Base-by-base conservation (phyloP, 2,113 vertebrate genomes). In the Sinocyclocheilus anophthalmus region DNA sequence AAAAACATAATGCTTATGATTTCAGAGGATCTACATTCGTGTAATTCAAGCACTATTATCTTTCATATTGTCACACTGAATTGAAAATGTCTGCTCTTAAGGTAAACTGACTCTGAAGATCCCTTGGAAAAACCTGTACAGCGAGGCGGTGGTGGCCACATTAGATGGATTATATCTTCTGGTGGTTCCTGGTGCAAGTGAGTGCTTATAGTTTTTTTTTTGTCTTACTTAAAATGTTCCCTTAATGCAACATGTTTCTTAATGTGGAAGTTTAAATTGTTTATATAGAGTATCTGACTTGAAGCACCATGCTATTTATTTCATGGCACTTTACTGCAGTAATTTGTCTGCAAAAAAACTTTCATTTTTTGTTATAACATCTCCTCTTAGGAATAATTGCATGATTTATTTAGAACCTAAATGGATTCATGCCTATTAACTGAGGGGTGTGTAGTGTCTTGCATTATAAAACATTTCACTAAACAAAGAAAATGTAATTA, bases 51-150 rank as follows among this genome's bases (percentile, higher is more conserved):
- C 0, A 1, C n/a, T 65, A 13, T 65, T 26, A 26, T 65, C n/a
- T 30, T 76, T 26, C 48, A 30, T 33, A 18, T 59, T 16, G 33
- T 63, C 10, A 24, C 20, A 63, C 13, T 39, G 1, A 30, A 12
- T 5, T 72, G 42, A 75, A 39, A 83, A 33, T 84, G 13, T 55
- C 76, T 83, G 94, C 90, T 91, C 53, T 93, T 81, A 91, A 99
- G 98, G 96, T 85, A 98, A 97, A 89, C 95, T 99, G 84, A 98
- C 96, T 3, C 83, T 99, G 94, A 99, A 99, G 94, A 99, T 99
- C 87, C 98, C 98, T 50, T 99, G 98, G 98, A 99, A 99, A 93
- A 99, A 99, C 89, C 94, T 99, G 12, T 99, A 99, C 87, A 97
- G 92, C 0, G 98, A 99, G 37, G 97, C 98, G 2, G 98, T 99